Evolutionary conservation across 2,113 vertebrate genomes (phyloP), one percentile per base, ranked within the genome.

Genomic region (Xiphorhynchus elegans): DNA sequence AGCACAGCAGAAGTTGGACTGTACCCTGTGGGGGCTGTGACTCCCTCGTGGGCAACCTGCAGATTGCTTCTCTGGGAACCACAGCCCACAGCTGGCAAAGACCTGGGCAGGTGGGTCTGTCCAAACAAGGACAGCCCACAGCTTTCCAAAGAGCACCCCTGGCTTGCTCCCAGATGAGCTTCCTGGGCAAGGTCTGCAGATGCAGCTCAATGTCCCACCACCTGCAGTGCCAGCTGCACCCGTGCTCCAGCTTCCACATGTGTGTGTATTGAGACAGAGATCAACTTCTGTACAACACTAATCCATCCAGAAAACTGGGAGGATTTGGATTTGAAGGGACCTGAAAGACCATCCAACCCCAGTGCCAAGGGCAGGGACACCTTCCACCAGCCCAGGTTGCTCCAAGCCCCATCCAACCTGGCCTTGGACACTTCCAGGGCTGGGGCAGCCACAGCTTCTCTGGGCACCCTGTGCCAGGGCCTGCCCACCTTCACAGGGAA

Each of bases 401-500:
- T 67, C 52, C 44, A 1, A 64, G 5, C 26, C 44, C 68, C 1
- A 0, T 20, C 68, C 52, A 67, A 0, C 26, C 68, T 24, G 37
- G 44, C 11, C 77, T 58, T 15, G 77, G 33, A 0, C 77, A 81
- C 18, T 44, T 0, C 37, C 37, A 66, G 76, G 35, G 52, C 66
- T 59, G 52, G 44, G 59, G 21, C 50, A 81, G 68, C 59, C 50
- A 12, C 67, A 80, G 76, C 44, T 66, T 0, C 68, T 81, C 86
- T 50, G 59, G 37, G 23, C 20, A 64, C 3, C 64, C 67, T 73
- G 59, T 50, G 67, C 37, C 67, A 88, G 31, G 39, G 17, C 42
- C 31, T 80, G 0, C 0, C 11, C 26, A 37, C 17, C 59, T 31
- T 73, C 1, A 0, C 10, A 56, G 42, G 5, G 4, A 42, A 26